Conservation (phyloP, 2,113 vertebrate species). For the Halcyon senegalensis region DNA sequence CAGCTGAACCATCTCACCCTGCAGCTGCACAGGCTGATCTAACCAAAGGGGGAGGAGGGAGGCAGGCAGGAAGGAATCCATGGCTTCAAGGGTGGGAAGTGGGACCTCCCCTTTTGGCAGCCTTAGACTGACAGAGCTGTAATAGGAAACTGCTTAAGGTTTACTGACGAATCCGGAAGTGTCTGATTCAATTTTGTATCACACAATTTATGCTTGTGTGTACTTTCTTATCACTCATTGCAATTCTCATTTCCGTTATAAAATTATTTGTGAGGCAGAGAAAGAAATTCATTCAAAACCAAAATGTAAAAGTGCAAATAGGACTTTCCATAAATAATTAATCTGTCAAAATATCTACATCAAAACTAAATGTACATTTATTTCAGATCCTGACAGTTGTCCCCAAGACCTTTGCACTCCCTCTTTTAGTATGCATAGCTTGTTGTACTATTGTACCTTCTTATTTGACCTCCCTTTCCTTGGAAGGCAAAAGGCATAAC, state of each 20-base stretch:
- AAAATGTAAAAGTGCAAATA: not conserved
- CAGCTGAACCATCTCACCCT: conserved; percentile 22
- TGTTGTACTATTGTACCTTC: not conserved
- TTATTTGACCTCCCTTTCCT: not conserved
- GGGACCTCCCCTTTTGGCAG: not conserved
- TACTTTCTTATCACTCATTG: not conserved
- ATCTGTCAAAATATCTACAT: not conserved
- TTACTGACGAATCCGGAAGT: conserved; percentile 3
- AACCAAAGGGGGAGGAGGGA: not conserved
- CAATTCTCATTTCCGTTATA: not conserved
- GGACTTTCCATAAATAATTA: not conserved
- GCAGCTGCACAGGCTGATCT: not conserved
- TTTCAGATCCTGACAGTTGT: not conserved
- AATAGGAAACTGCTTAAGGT: not conserved
- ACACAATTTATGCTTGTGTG: not conserved
- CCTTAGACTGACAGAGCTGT: not conserved
- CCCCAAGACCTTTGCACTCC: not conserved
- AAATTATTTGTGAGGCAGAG: not conserved
- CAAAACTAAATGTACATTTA: not conserved
- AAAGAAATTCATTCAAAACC: not conserved
- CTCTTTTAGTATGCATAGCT: not conserved
- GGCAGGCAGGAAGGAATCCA: not conserved
- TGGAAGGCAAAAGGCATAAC: not conserved
- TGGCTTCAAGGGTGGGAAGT: not conserved
- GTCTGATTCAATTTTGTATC: not conserved